Evolutionary conservation across 2,888 invertebrate genomes (phyloP).

Genomic region (Euphydryas editha): DNA sequence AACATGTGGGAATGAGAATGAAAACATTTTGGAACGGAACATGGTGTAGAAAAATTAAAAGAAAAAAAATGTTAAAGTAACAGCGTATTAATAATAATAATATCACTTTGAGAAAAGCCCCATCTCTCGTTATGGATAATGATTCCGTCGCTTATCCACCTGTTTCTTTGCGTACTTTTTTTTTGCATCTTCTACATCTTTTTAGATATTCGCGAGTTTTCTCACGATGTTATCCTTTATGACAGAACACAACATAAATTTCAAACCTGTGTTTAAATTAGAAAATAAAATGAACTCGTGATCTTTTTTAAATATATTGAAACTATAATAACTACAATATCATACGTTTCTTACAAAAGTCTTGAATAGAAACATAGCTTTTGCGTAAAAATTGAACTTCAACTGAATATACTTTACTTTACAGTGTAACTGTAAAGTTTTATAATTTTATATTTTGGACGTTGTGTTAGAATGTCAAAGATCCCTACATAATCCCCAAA

Average conservation of each 20-base stretch:
- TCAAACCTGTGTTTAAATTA: neutral
- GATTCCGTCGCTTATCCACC: neutral
- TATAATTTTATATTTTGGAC: slow-evolving; percentile 9
- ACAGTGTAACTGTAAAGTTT: too few relatives aligned
- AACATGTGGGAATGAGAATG: neutral
- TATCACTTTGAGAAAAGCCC: neutral
- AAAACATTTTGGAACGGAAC: neutral
- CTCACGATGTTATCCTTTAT: slow-evolving; percentile 1
- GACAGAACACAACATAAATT: neutral
- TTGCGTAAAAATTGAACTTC: neutral
- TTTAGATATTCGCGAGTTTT: neutral
- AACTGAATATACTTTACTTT: too few relatives aligned
- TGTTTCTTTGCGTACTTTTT: neutral
- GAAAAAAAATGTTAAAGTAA: neutral
- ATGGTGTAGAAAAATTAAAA: neutral
- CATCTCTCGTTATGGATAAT: neutral
- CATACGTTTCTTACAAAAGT: too few relatives aligned
- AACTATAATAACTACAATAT: neutral
- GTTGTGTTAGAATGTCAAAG: slow-evolving; percentile 36
- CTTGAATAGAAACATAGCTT: too few relatives aligned
- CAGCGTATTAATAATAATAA: neutral
- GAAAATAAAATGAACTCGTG: neutral
- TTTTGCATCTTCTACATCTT: neutral
- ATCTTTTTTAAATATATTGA: neutral
- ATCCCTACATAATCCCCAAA: slow-evolving; percentile 49